Base-by-base conservation (phyloP, 2,113 vertebrate species). In the Seriola quinqueradiata region DNA sequence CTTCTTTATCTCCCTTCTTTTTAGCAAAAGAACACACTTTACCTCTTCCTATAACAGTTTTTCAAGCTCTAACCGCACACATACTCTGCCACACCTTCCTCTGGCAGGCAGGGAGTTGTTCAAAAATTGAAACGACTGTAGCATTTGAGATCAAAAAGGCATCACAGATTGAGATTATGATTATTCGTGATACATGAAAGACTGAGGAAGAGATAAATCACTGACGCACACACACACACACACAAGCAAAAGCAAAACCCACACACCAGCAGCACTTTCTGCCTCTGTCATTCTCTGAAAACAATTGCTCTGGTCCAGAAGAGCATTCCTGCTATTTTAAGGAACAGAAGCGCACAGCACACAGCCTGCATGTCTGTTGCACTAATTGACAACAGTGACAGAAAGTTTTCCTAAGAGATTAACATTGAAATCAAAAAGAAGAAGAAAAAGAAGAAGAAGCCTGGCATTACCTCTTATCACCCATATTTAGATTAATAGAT, bases 301-400 rank as follows among this genome's bases (percentile, higher is more conserved):
- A 63, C 61, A 84, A 82, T 74, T n/a, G 52, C 65, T 57, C 59
- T 21, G 79, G 74, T 92, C 89, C 79, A 84, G 82, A 82, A 82
- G 80, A 86, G 32, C 87, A 87, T 90, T 92, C 76, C 85, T 74
- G 82, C 80, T 91, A 81, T 87, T 92, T 92, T 81, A 81, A 72
- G 84, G 65, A 83, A 70, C 38, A 75, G 48, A 76, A 48, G 52
- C 44, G 28, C 54, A n/a, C 3, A 61, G 57, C 17, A 54, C 2
- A 28, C 55, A 68, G 80, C n/a, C 66, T 44, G 73, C 67, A 63
- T 6, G 38, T 86, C 79, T 75, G 82, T 46, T 54, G 54, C 46
- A 64, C n/a, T 69, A 75, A 86, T 86, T 73, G 75, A 55, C 40
- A 59, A 73, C 84, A 83, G 65, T 7, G 0, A 58, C 2, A 38